Conservation (phyloP, 35 echinoderm and acorn worm species). For the Apostichopus parvimensis region DNA sequence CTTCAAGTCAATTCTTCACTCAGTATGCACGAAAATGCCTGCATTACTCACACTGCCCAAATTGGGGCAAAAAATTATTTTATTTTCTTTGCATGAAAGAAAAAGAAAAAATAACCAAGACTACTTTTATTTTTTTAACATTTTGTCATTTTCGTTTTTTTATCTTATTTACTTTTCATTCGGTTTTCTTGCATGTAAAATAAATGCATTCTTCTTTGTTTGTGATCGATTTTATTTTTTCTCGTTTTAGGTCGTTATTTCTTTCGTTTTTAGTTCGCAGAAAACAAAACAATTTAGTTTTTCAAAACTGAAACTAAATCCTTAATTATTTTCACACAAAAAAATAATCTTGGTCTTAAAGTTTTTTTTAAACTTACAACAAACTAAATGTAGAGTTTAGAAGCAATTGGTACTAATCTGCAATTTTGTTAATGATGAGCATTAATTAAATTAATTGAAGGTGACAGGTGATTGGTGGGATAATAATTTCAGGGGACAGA, state of each 20-base stretch:
- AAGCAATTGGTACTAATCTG: too few relatives aligned
- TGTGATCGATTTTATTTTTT: background rate
- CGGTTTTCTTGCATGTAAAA: background rate
- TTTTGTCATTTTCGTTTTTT: background rate
- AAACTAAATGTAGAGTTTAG: too few relatives aligned
- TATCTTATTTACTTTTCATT: background rate
- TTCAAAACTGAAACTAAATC: too few relatives aligned
- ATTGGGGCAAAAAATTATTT: background rate
- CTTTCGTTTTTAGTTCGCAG: background rate
- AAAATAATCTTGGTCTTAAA: background rate
- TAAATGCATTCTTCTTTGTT: background rate
- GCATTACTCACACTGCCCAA: slow-evolving; percentile 16
- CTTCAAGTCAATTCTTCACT: slow-evolving; percentile 16
- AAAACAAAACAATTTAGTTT: background rate
- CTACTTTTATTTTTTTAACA: background rate
- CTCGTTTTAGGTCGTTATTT: background rate
- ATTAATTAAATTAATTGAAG: too few relatives aligned
- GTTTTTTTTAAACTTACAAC: background rate
- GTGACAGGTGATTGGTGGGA: too few relatives aligned
- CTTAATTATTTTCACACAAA: too few relatives aligned
- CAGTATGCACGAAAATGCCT: slow-evolving; percentile 22
- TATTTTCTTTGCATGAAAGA: slow-evolving; percentile 25
- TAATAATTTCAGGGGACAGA: too few relatives aligned
- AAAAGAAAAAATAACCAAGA: background rate
- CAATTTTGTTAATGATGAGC: too few relatives aligned